Evolutionary conservation across 2,797 vertebrate species (phyloP), one percentile per base, ranked within the genome.

Genomic region (Chiroxiphia lanceolata): DNA sequence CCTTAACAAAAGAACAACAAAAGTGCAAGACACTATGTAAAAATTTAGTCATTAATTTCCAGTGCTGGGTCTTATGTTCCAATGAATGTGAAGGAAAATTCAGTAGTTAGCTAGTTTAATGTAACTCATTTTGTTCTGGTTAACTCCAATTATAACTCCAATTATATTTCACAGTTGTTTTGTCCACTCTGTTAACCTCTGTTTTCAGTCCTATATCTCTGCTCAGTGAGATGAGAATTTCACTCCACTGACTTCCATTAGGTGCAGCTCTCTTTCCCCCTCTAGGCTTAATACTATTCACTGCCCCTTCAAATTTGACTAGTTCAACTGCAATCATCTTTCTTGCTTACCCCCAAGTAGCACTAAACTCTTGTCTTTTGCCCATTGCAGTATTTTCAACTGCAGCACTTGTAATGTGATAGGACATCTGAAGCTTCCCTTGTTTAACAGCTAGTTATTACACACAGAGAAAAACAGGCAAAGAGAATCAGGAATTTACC

Each of bases 261-360:
- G 48, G 25, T 93, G 42, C 33, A 85, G 19, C 14, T 85, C 57
- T 89, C 70, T 92, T 79, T 87, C 47, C 36, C 50, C 78, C 48
- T 48, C 40, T 59, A 48, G 68, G 89, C 71, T 74, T 86, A 53
- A 64, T 59, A 48, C 11, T 57, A 67, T 48, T 91, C 57, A 85
- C 47, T 90, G 64, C 34, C 65, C 48, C 93, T 94, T 96, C 82
- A 83, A 77, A 83, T 78, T 20, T 78, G 34, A 78, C 78, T 91
- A 50, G 75, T 60, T 95, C 85, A 94, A 57, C 72, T 2, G 1
- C 23, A 86, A 3, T 68, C 34, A 56, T 68, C 48, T 86, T 89
- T 60, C 45, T 83, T 83, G 26, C 29, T 88, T 78, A 54, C 80
- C 48, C 45, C 53, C 60, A 75, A 72, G 80, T 86, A 83, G 64